phyloP scores from a whole-genome alignment of 1,140 invertebrate genomes.

The Galendromus occidentalis region DNA sequence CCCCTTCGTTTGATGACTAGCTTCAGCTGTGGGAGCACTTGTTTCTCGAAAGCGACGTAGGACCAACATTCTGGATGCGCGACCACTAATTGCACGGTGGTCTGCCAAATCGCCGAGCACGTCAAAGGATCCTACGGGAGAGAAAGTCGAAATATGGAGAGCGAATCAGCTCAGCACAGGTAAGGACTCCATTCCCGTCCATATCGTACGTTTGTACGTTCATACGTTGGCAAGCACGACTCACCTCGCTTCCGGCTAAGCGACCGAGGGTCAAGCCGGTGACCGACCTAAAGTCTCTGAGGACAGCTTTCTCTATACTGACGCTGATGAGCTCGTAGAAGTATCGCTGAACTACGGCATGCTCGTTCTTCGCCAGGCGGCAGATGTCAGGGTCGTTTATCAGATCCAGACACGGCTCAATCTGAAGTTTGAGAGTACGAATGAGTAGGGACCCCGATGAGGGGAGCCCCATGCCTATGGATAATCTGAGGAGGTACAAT shows the following conservation, averaged over 20 bases:
- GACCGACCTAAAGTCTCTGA: not conserved
- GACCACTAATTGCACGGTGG: not conserved
- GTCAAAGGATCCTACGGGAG: not conserved
- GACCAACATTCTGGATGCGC: not conserved
- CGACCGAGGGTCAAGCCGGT: not conserved
- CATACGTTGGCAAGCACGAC: not conserved
- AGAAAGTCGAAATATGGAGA: not conserved
- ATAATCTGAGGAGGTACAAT: not conserved
- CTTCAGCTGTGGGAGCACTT: not conserved
- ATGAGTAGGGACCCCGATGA: not conserved
- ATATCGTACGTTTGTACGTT: not conserved
- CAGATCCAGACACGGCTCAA: not conserved
- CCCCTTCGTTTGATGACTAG: not conserved
- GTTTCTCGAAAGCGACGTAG: not conserved
- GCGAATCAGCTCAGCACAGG: not conserved
- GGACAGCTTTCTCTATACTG: not conserved
- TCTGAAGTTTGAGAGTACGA: not conserved
- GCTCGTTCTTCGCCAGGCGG: not conserved
- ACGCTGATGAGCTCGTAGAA: not conserved
- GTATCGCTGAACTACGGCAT: not conserved
- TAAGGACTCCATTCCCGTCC: no score
- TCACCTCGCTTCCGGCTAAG: not conserved
- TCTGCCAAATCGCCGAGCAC: not conserved
- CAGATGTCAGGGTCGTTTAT: not conserved
- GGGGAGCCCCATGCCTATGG: not conserved